Evolutionary conservation across 2,888 invertebrate genomes (phyloP).

Genomic region (Mythimna pallens): DNA sequence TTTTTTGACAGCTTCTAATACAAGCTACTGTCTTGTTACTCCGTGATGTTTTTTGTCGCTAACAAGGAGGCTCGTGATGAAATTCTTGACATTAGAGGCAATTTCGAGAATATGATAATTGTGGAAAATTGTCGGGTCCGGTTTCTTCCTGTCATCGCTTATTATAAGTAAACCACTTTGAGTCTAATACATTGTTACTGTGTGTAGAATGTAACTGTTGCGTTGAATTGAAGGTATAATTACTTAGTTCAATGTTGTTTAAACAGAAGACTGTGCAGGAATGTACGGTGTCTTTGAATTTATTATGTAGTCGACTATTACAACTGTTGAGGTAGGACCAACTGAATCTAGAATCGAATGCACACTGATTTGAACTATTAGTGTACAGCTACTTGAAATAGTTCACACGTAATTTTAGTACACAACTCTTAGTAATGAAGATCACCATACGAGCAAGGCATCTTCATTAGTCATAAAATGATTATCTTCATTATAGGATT

Average conservation of each 20-base stretch:
- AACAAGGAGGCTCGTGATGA: conserved; percentile 74
- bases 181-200: conserved; percentile 28
- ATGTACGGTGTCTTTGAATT: neutral
- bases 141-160: conserved; percentile 61
- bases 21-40: conserved; percentile 86
- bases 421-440: neutral
- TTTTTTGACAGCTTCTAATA: conserved; percentile 81
- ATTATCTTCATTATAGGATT: neutral
- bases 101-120: conserved; percentile 71
- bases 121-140: conserved; percentile 60
- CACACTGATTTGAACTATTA: neutral
- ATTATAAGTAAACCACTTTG: conserved; percentile 59
- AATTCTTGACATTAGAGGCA: conserved; percentile 72
- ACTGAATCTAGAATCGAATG: neutral
- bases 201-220: conserved; percentile 13
- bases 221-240: conserved; percentile 24
- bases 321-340: conserved; percentile 27
- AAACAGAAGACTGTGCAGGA: neutral
- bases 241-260: conserved; percentile 8
- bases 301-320: neutral
- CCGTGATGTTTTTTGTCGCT: conserved; percentile 74
- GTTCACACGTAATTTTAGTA: neutral
- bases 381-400: too few relatives aligned
- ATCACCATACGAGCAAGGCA: neutral
- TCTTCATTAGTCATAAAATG: neutral